Evolutionary conservation across 1,140 invertebrate genomes (phyloP).

Genomic region (Lutraria rhynchaena): DNA sequence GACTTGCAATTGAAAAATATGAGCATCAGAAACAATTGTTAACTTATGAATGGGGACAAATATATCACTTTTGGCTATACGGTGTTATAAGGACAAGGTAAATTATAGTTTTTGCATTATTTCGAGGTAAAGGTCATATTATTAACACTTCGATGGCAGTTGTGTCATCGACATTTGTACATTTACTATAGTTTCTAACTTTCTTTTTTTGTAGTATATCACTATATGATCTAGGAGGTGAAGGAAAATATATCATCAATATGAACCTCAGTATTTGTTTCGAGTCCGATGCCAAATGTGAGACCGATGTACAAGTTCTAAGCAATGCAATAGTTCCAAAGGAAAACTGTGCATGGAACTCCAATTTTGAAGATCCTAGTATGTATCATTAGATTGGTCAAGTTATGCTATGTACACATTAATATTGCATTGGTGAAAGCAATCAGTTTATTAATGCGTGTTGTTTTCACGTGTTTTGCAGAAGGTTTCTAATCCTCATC

Average conservation of each 20-base stretch:
- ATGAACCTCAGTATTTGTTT: slow-evolving; percentile 52
- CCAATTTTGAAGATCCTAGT: slow-evolving; percentile 20
- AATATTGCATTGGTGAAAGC: neutral
- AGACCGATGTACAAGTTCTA: slow-evolving; percentile 17
- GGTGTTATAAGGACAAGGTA: slow-evolving; percentile 38
- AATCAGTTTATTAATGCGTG: neutral
- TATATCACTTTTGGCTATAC: slow-evolving; percentile 1
- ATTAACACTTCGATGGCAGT: neutral
- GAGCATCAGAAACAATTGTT: slow-evolving; percentile 7
- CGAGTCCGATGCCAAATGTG: slow-evolving; percentile 35
- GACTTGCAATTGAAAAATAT: slow-evolving; percentile 14
- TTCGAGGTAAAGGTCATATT: neutral
- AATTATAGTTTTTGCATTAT: neutral
- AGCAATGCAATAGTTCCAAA: slow-evolving; percentile 46
- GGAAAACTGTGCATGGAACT: slow-evolving; percentile 44
- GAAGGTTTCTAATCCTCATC: too few relatives aligned
- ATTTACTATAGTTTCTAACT: neutral
- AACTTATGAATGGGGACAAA: slow-evolving; percentile 52
- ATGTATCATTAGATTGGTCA: neutral
- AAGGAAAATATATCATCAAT: slow-evolving; percentile 53
- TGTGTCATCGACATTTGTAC: neutral
- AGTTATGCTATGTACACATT: neutral
- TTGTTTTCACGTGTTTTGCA: too few relatives aligned
- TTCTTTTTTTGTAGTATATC: slow-evolving; percentile 1
- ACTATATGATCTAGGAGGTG: slow-evolving; percentile 36